Base-by-base conservation (phyloP, 2,113 vertebrate genomes). In the Alaudala cheleensis region DNA sequence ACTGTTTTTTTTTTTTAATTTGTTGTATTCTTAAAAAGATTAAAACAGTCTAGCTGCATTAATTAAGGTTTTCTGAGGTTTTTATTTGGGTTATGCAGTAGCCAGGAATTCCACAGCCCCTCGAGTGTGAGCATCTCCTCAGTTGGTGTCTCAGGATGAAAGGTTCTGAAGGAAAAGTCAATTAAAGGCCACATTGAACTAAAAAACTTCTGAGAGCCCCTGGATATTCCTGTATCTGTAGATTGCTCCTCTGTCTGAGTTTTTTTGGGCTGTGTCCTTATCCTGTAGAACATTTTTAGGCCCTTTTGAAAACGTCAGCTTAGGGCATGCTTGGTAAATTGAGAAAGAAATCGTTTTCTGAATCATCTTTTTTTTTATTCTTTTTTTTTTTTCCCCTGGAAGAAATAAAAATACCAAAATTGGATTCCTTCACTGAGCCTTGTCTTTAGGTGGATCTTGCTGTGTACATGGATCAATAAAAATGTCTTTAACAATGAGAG, bases 41-140 rank as follows among this genome's bases (percentile, higher is more conserved):
- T 24, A 74, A 64, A 64, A 72, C 12, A 2, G 17, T 49, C 33
- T 91, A 39, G 45, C 60, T 66, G 45, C 58, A 57, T 80, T 89
- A 91, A 92, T 91, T 81, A 90, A 79, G 40, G 15, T 33, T 82
- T 92, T 66, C 61, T 42, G 45, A 66, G 66, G 78, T 95, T 92
- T 88, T 77, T 82, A 19, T 88, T 82, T 73, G 54, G 1, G 21
- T 85, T 86, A 23, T 16, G 58, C 37, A 70, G n/a, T n/a, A 81
- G 56, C 21, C 40, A 47, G 87, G 64, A 92, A 78, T 81, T 91
- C 58, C 70, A 81, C 42, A 47, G 57, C 20, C 20, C 17, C 2
- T 47, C n/a, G 71, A 85, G 49, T 66, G 22, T 21, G 58, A 54
- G 61, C 26, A 34, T 56, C 66, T 88, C 29, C 54, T 64, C n/a